Conservation (phyloP, 1,140 invertebrate species). For the Phymastichus coffea region DNA sequence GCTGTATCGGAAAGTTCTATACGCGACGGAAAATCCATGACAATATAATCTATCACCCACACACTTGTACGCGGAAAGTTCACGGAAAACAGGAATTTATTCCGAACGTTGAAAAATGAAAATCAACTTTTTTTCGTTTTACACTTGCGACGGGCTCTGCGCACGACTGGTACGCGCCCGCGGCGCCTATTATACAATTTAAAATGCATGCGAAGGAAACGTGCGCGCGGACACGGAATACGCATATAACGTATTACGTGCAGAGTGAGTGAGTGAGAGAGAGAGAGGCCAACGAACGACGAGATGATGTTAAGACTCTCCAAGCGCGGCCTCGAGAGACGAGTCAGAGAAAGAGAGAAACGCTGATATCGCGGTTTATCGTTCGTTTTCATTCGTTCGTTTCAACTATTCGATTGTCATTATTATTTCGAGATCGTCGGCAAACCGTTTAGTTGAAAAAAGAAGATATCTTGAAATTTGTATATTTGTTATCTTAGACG, state of each 20-base stretch:
- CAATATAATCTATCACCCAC: too few relatives aligned
- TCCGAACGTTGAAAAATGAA: too few relatives aligned
- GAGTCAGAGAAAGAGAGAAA: background rate
- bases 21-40: too few relatives aligned
- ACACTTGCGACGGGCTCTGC: too few relatives aligned
- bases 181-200: conserved; percentile 14
- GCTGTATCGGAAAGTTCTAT: too few relatives aligned
- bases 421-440: too few relatives aligned
- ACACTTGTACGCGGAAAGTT: too few relatives aligned
- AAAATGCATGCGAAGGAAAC: conserved; percentile 13
- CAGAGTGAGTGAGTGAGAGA: background rate
- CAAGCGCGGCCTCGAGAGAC: background rate
- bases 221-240: background rate
- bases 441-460: too few relatives aligned
- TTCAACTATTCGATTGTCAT: conserved; percentile 13
- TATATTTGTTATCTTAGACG: conserved; percentile 59
- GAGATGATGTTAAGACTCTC: background rate
- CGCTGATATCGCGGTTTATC: conserved; percentile 10
- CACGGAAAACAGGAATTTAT: too few relatives aligned
- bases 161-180: conserved; percentile 27
- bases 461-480: too few relatives aligned
- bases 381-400: conserved; percentile 1
- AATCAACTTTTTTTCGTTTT: too few relatives aligned
- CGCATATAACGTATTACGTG: background rate
- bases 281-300: background rate